Evolutionary conservation across 2,888 invertebrate genomes (phyloP).

Genomic region (Melinopterus prodromus): DNA sequence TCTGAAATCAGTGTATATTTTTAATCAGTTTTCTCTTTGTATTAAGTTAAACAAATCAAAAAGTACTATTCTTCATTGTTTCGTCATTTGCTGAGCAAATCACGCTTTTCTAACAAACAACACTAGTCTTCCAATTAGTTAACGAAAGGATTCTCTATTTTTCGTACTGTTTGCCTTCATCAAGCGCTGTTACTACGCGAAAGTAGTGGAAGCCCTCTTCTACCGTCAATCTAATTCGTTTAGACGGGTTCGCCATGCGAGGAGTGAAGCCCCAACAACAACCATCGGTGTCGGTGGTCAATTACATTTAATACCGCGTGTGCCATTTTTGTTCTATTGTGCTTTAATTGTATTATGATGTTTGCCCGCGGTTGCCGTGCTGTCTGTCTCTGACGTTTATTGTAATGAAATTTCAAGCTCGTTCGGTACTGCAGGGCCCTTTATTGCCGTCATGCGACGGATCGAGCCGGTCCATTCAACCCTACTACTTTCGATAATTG

Average conservation of each 20-base stretch:
- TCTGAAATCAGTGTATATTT: no score
- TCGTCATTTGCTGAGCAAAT: no score
- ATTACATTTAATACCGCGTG: neutral
- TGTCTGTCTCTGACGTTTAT: neutral
- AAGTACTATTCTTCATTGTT: no score
- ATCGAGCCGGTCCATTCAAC: neutral
- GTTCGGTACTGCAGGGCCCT: neutral
- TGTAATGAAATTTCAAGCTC: neutral
- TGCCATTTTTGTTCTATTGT: neutral
- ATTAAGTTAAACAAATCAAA: no score
- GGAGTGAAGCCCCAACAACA: neutral
- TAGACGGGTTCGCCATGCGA: neutral
- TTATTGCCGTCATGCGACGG: neutral
- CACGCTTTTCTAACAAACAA: neutral
- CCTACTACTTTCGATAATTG: neutral
- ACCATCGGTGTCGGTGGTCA: neutral
- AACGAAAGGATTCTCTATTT: conserved; percentile 4
- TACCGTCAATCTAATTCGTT: neutral
- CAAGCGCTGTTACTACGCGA: neutral
- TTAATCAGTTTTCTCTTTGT: no score
- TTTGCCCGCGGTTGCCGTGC: neutral
- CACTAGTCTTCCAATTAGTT: neutral
- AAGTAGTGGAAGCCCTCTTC: neutral
- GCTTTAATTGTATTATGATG: neutral
- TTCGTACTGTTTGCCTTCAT: neutral